phyloP scores from a whole-genome alignment of 2,113 vertebrate species.

The Paramormyrops kingsleyae region DNA sequence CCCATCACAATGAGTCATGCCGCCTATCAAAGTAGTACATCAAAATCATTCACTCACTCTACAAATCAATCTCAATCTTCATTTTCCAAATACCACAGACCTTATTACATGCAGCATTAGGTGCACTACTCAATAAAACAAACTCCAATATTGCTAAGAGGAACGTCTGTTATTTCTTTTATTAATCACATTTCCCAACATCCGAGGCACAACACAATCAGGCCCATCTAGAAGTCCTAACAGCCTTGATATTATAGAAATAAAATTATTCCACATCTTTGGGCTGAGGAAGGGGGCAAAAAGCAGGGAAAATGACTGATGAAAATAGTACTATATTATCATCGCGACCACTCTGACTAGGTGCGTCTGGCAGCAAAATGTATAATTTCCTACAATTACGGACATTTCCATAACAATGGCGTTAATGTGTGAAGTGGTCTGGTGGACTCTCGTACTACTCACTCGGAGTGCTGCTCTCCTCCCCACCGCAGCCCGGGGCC shows the following conservation, averaged over 20 bases:
- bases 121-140: not conserved
- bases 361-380: not conserved
- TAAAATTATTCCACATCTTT: not conserved
- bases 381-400: not conserved
- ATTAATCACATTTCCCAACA: not conserved
- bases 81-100: not conserved
- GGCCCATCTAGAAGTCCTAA: not conserved
- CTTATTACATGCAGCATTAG: not conserved
- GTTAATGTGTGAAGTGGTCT: not conserved
- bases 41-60: not conserved
- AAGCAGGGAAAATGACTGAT: not conserved
- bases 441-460: not conserved
- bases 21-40: not conserved
- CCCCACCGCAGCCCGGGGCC: not conserved
- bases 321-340: constrained; percentile 4
- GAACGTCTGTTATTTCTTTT: not conserved
- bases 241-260: not conserved
- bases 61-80: not conserved
- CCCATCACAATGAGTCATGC: not conserved
- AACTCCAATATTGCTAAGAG: not conserved
- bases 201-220: not conserved
- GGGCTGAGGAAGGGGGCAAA: not conserved
- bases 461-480: not conserved
- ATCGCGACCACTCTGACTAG: not conserved
- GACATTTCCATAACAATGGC: not conserved